Evolutionary conservation across 2,113 vertebrate genomes (phyloP).

Genomic region (Noturus placidus): DNA sequence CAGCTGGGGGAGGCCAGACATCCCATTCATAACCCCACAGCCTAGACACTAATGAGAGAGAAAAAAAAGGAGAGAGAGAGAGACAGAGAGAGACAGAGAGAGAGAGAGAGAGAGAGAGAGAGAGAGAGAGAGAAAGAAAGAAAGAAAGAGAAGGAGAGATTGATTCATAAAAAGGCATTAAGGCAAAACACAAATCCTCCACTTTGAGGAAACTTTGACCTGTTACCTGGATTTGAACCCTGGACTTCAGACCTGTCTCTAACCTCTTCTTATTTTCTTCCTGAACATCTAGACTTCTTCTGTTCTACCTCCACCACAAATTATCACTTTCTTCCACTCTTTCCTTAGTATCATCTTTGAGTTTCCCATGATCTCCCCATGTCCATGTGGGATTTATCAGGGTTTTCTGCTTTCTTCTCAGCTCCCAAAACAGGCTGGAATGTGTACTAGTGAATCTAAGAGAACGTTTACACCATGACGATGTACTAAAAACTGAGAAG

Average conservation of each 20-base stretch:
- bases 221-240: conserved; percentile 36
- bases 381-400: neutral
- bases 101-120: conserved; percentile 11
- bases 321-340: neutral
- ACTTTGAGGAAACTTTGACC: conserved; percentile 24
- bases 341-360: neutral
- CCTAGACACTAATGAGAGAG: conserved; percentile 36
- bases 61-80: neutral
- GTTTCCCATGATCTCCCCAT: neutral
- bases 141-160: conserved; percentile 11
- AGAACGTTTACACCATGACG: too few species aligned
- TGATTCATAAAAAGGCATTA: conserved; percentile 28
- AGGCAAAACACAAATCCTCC: neutral
- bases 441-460: too few species aligned
- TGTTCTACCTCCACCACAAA: neutral
- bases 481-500: too few species aligned
- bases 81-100: neutral
- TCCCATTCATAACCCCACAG: conserved; percentile 77
- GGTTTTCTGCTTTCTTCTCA: neutral
- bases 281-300: neutral
- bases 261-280: neutral
- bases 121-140: conserved; percentile 24
- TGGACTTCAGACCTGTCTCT: neutral
- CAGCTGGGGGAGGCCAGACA: conserved; percentile 75
- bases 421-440: neutral